Base-by-base conservation (phyloP, 2,797 vertebrate species). In the Emys orbicularis region DNA sequence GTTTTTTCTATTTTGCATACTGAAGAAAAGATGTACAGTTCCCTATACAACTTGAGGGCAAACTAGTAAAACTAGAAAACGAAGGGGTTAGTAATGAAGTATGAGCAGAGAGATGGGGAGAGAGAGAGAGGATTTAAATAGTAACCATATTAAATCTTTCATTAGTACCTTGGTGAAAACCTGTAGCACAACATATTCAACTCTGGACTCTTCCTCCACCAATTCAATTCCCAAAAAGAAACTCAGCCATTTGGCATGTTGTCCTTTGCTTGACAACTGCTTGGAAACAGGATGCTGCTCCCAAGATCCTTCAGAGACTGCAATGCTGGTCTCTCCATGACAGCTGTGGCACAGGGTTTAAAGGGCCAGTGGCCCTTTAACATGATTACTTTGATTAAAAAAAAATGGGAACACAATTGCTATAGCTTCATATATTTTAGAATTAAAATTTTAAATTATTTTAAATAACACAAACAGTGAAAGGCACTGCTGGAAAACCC, bases 131-230 rank as follows among this genome's bases (percentile, higher is more conserved):
- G 89, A 7, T 79, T 47, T 89, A 87, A 94, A 93, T 1, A 90
- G 80, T 81, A 96, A 95, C 90, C 85, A 83, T 93, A 81, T 37
- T 95, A 91, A 90, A 94, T 94, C 84, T 96, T 81, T 88, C 92
- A 88, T 59, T 94, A 80, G 94, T 96, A 96, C 86, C 94, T 96
- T 90, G 96, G 92, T 94, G 84, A 95, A 94, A 95, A 95, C 90
- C 77, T 81, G 89, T 79, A 95, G 81, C 59, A 96, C 96, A 93
- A 95, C 86, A 97, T 95, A 96, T 87, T 87, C 94, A 77, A 29
- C 27, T 49, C 41, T 76, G 27, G 41, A 76, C 82, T 84, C 95
- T 95, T 94, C 92, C 94, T 96, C 77, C 84, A 97, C 90, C 93
- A 21, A 68, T 68, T 41, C 86, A 94, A 85, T 93, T 97, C 96